phyloP scores from a whole-genome alignment of 92 coral and sea anemone species.

The Palythoa caribaeorum region DNA sequence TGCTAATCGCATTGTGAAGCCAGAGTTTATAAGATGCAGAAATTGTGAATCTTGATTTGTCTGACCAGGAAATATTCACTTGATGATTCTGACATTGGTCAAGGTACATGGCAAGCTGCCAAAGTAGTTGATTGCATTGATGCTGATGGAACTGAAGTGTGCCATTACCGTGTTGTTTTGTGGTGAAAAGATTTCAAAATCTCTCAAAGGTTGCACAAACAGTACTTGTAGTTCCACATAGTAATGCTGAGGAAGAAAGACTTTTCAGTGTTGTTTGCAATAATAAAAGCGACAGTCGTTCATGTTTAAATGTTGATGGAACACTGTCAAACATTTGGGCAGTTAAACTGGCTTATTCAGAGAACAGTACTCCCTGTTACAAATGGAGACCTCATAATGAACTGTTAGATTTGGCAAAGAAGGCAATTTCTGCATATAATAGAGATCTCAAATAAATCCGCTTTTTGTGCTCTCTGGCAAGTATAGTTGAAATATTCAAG shows the following conservation, averaged over 20 bases:
- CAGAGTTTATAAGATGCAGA: constrained; percentile 25
- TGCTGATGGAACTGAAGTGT: constrained; percentile 11
- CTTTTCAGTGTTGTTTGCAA: neutral
- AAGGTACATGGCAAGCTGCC: constrained; percentile 8
- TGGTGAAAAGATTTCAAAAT: neutral
- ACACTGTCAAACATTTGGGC: neutral
- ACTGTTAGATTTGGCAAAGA: neutral
- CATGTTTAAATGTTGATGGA: neutral
- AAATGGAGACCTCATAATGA: neutral
- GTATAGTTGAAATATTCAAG: neutral
- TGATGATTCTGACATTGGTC: constrained; percentile 18
- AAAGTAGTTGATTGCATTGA: constrained; percentile 7
- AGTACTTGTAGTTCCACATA: neutral
- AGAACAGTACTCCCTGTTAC: constrained; percentile 2
- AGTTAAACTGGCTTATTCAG: neutral
- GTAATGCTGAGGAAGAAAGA: neutral
- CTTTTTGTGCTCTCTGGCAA: neutral
- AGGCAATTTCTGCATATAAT: neutral
- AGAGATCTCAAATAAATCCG: neutral
- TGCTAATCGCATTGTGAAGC: constrained; percentile 42
- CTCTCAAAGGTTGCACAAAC: neutral
- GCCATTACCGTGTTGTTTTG: neutral
- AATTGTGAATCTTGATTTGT: constrained; percentile 34
- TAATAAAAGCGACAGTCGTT: neutral
- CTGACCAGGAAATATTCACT: constrained; percentile 36